phyloP scores from a whole-genome alignment of 2,888 invertebrate species.

The Pristionchus mayeri region DNA sequence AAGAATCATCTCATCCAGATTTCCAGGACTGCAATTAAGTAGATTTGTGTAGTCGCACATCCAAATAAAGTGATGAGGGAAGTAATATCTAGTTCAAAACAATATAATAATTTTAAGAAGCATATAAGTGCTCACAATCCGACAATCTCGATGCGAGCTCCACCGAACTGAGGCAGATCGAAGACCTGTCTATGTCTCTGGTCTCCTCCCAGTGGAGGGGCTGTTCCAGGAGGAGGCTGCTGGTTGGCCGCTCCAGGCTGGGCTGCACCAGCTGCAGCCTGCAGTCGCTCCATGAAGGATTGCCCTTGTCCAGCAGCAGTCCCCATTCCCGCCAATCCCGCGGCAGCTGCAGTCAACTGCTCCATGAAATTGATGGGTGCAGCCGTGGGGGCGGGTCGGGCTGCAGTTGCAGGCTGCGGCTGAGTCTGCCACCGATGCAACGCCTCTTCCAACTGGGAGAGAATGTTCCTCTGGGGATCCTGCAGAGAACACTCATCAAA shows the following conservation, averaged over 20 bases:
- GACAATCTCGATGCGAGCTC: slow-evolving; percentile 13
- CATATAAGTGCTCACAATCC: slow-evolving; percentile 5
- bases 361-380: slow-evolving; percentile 18
- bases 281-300: not conserved
- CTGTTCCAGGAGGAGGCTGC: not conserved
- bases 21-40: not conserved
- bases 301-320: not conserved
- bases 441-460: not conserved
- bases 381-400: not conserved
- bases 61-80: too few relatives aligned
- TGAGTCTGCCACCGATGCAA: not conserved
- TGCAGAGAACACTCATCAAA: not conserved
- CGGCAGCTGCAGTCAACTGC: not conserved
- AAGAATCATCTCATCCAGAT: not conserved
- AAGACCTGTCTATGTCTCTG: not conserved
- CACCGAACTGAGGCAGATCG: not conserved
- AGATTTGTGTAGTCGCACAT: too few relatives aligned
- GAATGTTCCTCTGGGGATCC: not conserved
- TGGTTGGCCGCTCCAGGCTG: not conserved
- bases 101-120: too few relatives aligned
- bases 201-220: not conserved
- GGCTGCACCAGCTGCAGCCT: not conserved
- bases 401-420: not conserved
- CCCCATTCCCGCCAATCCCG: not conserved
- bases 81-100: too few relatives aligned